Base-by-base conservation (phyloP, 1,140 invertebrate genomes). In the Hypsibius dujardini region DNA sequence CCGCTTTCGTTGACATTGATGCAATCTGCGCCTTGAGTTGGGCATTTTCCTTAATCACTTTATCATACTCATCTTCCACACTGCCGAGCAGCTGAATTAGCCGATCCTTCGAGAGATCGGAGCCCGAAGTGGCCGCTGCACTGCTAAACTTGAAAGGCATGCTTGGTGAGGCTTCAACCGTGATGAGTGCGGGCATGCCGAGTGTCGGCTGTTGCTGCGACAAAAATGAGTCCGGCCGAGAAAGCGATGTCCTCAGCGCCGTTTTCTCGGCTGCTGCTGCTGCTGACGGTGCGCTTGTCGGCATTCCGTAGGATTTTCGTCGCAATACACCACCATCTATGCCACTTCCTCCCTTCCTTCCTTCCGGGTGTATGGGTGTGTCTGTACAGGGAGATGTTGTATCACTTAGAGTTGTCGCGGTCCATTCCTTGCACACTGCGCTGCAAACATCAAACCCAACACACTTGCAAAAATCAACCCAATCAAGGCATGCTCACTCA, bases 41-140 rank as follows among this genome's bases (percentile, higher is more conserved):
- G 45, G 62, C 62, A 67, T 67, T 67, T 42, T 67, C 62, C 62
- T 67, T 67, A 67, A 67, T 45, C 3, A 67, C 62, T 67, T 67
- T 67, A 67, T 67, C 62, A 42, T 67, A 67, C 42, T 67, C 62
- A 15, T 67, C 62, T 7, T 12, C 62, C 7, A 67, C 62, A 42
- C 3, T 15, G 3, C 12, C 42, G 12, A 67, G 42, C 45, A 67
- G 42, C 12, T 67, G 62, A 42, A 67, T 67, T 15, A 67, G 62
- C 12, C 62, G 62, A 15, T 67, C 62, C 42, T 45, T 12, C 3
- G 12, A 67, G 62, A 67, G 12, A 15, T 67, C 62, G 12, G 62
- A 67, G 12, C 62, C 62, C 62, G 62, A 67, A 12, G 62, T 28
- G 28, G 28, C 28, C 28, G 28, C 12, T 7, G 62, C 62, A 12